Percentiles rank a stretch among this genome's conserved stretches.
Conservation (phyloP, 2,113 vertebrate genomes). For the Aphyosemion australe region DNA sequence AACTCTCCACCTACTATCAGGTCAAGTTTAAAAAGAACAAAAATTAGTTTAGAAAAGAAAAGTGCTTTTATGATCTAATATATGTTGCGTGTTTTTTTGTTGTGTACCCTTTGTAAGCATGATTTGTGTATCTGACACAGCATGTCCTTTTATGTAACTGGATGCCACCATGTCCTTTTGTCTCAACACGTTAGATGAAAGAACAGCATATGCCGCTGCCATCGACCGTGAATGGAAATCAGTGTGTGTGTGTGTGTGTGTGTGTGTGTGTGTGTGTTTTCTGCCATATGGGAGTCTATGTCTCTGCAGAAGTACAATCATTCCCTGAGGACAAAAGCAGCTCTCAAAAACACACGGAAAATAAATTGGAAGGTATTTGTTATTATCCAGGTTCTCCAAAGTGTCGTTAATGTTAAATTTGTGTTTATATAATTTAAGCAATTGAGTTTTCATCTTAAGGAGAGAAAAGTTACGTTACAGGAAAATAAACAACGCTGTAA, state of each 20-base stretch:
- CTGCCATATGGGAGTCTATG: constrained; percentile 8
- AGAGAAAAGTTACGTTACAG: no score
- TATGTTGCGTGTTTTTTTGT: neutral
- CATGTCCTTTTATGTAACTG: constrained; percentile 33
- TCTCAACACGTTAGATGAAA: constrained; percentile 21
- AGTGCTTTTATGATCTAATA: no score
- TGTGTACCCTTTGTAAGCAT: no score
- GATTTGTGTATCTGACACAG: neutral
- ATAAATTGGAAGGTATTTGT: no score
- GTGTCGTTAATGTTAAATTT: no score
- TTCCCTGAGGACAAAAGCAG: constrained; percentile 24
- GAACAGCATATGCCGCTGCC: constrained; percentile 31
- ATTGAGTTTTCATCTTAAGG: no score
- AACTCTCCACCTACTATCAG: neutral
- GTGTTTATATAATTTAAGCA: no score
- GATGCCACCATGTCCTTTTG: constrained; percentile 25
- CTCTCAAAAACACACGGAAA: constrained; percentile 17
- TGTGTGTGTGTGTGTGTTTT: neutral
- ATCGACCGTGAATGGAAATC: constrained; percentile 1
- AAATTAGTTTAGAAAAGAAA: neutral
- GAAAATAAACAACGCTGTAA: no score
- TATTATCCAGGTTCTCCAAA: no score
- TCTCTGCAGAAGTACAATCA: constrained; percentile 25
- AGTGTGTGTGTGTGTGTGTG: no score
- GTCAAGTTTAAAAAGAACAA: constrained; percentile 10